These are phyloP conservation scores for Betta splendens DNA, from an alignment of 2,797 vertebrate genomes.

Conservation along the genomic window DNA sequence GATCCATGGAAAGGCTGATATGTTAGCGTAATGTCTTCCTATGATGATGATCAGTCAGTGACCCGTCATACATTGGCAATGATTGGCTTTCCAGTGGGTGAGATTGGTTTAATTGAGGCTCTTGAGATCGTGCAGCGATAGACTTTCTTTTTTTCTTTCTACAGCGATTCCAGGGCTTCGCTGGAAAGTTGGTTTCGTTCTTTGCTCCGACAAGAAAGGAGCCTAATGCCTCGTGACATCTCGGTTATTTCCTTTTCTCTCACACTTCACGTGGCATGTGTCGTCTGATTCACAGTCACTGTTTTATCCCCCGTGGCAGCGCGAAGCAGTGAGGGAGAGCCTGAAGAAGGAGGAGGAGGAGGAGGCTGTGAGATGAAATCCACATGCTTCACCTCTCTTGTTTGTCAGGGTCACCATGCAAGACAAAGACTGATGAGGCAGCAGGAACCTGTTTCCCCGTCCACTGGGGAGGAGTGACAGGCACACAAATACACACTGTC, in stretches of 20 bases:
- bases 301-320: constrained; percentile 13
- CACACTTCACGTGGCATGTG: constrained; percentile 30
- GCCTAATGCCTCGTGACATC: constrained; percentile 30
- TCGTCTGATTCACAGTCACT: constrained; percentile 34
- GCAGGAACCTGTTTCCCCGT: constrained; percentile 40
- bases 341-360: constrained; percentile 6
- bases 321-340: constrained; percentile 1
- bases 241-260: constrained; percentile 37
- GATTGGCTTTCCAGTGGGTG: no score
- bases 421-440: constrained; percentile 57
- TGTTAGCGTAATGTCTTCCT: not conserved
- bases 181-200: constrained; percentile 8
- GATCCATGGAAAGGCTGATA: constrained; percentile 3
- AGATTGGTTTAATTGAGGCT: constrained; percentile 35
- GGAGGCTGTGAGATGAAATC: constrained; percentile 34
- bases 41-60: no score
- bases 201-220: not conserved
- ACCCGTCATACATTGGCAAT: no score
- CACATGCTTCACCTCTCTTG: constrained; percentile 32
- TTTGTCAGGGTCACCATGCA: constrained; percentile 60
- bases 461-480: constrained; percentile 21
- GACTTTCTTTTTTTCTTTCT: no score
- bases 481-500: constrained; percentile 38
- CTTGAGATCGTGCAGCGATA: not conserved
- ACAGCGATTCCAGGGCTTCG: not conserved